Evolutionary conservation across 2,888 invertebrate species (phyloP).

Genomic region (Trichopria drosophilae): DNA sequence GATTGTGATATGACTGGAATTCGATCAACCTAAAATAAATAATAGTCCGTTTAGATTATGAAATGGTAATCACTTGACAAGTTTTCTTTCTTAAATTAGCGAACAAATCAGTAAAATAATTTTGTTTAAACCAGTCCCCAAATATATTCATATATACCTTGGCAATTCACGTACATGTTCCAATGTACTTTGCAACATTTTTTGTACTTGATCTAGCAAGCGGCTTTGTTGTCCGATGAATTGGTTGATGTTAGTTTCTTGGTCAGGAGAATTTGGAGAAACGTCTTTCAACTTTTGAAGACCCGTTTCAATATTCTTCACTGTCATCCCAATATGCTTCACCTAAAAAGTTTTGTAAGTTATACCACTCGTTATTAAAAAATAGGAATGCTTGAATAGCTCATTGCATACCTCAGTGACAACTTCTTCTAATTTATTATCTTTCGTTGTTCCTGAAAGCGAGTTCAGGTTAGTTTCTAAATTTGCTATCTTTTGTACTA

Average conservation of each 20-base stretch:
- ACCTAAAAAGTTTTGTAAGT: conserved; percentile 38
- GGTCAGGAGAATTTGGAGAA: conserved; percentile 31
- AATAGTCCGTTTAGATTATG: background rate
- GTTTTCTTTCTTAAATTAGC: too few species aligned
- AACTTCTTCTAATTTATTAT: conserved; percentile 34
- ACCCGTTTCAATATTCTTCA: conserved; percentile 40
- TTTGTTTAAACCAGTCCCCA: too few species aligned
- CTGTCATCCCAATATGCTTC: conserved; percentile 37
- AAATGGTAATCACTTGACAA: background rate
- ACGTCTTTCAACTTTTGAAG: conserved; percentile 41
- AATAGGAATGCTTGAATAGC: too few species aligned
- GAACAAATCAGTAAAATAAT: background rate
- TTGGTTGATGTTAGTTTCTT: too few species aligned
- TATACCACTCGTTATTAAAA: too few species aligned
- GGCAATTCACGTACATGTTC: conserved; percentile 46
- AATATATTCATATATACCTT: conserved; percentile 40
- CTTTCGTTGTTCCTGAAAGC: conserved; percentile 35
- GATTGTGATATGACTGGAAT: conserved; percentile 65
- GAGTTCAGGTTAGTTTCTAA: conserved; percentile 39
- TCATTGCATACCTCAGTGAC: conserved; percentile 36
- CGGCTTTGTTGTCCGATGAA: conserved; percentile 45
- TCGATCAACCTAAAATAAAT: conserved; percentile 54
- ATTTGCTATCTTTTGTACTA: conserved; percentile 40
- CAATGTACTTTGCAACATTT: conserved; percentile 44
- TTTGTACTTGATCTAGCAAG: conserved; percentile 43